Base-by-base conservation (phyloP, 2,113 vertebrate species). In the Ailuropoda melanoleuca region DNA sequence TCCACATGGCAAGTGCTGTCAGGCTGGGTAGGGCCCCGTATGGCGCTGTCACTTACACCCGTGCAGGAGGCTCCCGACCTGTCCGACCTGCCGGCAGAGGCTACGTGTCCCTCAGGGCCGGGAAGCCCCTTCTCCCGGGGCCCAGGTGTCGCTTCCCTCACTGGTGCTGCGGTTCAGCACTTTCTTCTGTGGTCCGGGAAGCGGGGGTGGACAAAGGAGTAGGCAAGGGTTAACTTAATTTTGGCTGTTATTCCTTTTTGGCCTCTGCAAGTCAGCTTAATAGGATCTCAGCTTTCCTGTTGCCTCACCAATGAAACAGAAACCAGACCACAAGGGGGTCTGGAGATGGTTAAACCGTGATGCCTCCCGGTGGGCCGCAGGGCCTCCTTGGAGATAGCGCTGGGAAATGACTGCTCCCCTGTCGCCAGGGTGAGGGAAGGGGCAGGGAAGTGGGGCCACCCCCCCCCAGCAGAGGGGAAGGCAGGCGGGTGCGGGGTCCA, bases 281-380 rank as follows among this genome's bases (percentile, higher is more conserved):
- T 94, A 87, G 90, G 94, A 77, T 85, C 92, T 98, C 96, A 80
- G 80, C 88, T 98, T 98, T 98, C 17, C 11, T 26, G 37, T 88
- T 74, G 93, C 96, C 96, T 88, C 78, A 82, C 92, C 62, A 72
- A 58, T 77, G 94, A 94, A 96, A 92, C 96, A 92, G 93, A 96
- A 94, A 95, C 55, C 7, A 12, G 97, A 60, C 60, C 34, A 55
- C 39, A 1, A 50, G 48, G 88, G 93, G 96, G 70, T 96, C 96
- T 98, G 98, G 96, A 97, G 98, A 93, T 70, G 90, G 98, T 98
- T 98, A 98, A 93, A 72, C 1, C 17, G 72, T 4, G 15, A 60
- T 94, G 90, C 19, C 88, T 97, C 81, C 92, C 86, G 85, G 91
- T 90, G 89, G 91, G 91, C 75, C 19, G 43, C 19, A n/a, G 90